Conservation (phyloP, 2,113 vertebrate genomes). For the Zapornia atra region DNA sequence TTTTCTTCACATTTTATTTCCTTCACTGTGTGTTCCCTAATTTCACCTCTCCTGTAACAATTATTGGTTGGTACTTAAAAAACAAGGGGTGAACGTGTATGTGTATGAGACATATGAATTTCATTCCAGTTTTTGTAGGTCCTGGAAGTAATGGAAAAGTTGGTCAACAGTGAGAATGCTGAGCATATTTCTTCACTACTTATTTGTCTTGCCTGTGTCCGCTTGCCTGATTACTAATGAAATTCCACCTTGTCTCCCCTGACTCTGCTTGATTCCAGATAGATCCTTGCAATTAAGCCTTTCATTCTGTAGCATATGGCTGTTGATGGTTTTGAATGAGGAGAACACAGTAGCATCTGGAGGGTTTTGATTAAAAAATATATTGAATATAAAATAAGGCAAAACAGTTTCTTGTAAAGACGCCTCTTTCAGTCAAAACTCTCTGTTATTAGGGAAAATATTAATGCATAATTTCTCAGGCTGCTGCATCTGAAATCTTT, state of each 20-base stretch:
- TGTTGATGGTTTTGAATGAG: constrained; percentile 13
- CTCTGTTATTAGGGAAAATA: not conserved
- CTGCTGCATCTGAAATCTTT: not conserved
- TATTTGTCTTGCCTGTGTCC: not conserved
- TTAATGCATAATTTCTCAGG: not conserved
- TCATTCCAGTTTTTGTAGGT: not conserved
- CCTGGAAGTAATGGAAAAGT: not conserved
- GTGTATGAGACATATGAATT: not conserved
- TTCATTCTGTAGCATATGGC: constrained; percentile 50
- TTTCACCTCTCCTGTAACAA: not conserved
- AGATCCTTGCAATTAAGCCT: constrained; percentile 38
- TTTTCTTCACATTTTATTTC: not conserved
- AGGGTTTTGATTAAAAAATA: constrained; percentile 57
- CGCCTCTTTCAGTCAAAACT: not conserved
- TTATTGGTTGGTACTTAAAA: not conserved
- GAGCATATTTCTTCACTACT: not conserved
- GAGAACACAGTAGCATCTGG: constrained; percentile 44
- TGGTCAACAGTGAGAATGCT: not conserved
- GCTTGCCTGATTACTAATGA: not conserved
- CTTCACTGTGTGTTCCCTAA: not conserved
- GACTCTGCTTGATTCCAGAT: constrained; percentile 4
- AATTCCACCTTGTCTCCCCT: not conserved
- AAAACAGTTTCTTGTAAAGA: not conserved
- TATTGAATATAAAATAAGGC: constrained; percentile 12
- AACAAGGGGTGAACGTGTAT: not conserved